phyloP scores from a whole-genome alignment of 2,113 vertebrate genomes.

The Lycocorax pyrrhopterus region DNA sequence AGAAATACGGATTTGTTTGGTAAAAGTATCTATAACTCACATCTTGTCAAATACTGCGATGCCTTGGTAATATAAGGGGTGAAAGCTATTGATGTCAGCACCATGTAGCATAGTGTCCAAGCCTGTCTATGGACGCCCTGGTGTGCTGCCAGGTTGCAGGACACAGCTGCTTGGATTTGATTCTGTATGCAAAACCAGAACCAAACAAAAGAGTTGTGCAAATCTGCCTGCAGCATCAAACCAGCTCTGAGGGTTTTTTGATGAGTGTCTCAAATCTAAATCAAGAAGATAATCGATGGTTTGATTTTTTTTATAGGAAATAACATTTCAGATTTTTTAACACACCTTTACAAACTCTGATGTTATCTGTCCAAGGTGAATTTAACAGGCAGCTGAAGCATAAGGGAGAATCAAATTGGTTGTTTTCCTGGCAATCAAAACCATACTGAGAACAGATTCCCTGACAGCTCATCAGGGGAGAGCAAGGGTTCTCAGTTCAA shows the following conservation, averaged over 20 bases:
- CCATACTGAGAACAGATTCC: neutral
- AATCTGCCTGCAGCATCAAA: neutral
- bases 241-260: neutral
- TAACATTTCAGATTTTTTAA: neutral
- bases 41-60: neutral
- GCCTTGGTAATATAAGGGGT: neutral
- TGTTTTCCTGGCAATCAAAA: neutral
- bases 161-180: neutral
- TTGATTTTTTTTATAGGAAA: neutral
- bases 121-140: neutral
- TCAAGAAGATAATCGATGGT: neutral
- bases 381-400: neutral
- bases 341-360: neutral
- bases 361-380: neutral
- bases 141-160: neutral
- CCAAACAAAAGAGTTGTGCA: neutral
- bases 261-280: neutral
- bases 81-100: neutral
- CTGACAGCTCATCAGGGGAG: neutral
- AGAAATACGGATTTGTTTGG: neutral
- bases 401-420: neutral
- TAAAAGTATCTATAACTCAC: neutral
- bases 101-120: neutral
- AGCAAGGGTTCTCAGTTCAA: neutral
- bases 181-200: neutral